phyloP scores from a whole-genome alignment of 2,888 invertebrate genomes.

The Smittia aterrima region DNA sequence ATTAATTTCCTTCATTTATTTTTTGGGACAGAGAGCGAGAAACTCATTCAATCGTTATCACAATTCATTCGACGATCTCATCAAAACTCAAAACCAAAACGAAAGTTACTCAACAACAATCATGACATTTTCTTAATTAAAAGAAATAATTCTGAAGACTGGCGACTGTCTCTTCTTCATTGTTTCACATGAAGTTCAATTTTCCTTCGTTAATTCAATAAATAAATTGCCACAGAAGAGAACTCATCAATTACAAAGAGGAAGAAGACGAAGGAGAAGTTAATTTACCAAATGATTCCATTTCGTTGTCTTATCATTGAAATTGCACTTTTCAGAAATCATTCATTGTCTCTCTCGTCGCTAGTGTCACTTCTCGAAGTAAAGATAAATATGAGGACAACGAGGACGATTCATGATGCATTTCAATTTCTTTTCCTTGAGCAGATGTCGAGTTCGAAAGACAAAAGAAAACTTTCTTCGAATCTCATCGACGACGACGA shows the following conservation, averaged over 20 bases:
- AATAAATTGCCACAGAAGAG: too few species aligned
- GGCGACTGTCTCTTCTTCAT: neutral
- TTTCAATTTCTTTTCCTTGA: neutral
- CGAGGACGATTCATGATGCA: neutral
- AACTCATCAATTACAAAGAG: too few species aligned
- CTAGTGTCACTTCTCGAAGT: neutral
- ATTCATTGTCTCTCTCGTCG: neutral
- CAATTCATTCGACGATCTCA: neutral
- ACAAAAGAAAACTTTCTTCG: neutral
- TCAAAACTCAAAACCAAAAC: neutral
- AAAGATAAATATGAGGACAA: slow-evolving; percentile 4
- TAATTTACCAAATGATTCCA: too few species aligned
- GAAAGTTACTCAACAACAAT: neutral
- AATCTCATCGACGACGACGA: neutral
- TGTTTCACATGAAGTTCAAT: slow-evolving; percentile 8
- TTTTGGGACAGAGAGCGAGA: too few species aligned
- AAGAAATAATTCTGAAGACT: neutral
- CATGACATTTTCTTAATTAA: slow-evolving; percentile 25
- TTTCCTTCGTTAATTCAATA: neutral
- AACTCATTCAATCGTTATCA: too few species aligned
- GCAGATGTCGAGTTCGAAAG: neutral
- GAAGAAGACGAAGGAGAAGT: too few species aligned
- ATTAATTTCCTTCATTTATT: too few species aligned
- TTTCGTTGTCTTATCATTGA: neutral
- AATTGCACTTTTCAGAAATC: neutral